These are phyloP conservation scores for Cotesia glomerata DNA, from an alignment of 1,140 invertebrate species.

Conservation along the genomic window DNA sequence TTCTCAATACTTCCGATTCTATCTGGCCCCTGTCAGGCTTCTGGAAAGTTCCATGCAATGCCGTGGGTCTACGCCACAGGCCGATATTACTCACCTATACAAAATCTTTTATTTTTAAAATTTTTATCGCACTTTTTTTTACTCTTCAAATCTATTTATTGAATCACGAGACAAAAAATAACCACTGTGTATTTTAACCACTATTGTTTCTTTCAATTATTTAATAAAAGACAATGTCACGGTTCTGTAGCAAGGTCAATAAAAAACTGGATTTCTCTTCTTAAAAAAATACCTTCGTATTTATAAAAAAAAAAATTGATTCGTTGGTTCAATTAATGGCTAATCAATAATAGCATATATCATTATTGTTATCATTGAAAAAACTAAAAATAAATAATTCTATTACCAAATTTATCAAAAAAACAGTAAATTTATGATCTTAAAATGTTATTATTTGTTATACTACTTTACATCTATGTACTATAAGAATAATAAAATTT, in stretches of 20 bases:
- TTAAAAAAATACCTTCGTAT: too few relatives aligned
- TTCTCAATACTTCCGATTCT: slow-evolving; percentile 1
- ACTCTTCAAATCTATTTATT: neutral
- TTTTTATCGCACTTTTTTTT: neutral
- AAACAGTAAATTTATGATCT: neutral
- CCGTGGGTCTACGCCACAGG: slow-evolving; percentile 24
- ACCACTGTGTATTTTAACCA: too few relatives aligned
- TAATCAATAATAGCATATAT: neutral
- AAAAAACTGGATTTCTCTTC: neutral
- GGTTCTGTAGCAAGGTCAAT: too few relatives aligned
- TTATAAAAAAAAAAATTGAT: neutral
- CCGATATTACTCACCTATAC: neutral
- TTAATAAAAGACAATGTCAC: too few relatives aligned
- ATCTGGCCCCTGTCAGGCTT: slow-evolving; percentile 22
- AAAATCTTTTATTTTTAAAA: neutral
- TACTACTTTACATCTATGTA: too few relatives aligned
- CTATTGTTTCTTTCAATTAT: neutral
- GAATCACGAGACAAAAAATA: too few relatives aligned
- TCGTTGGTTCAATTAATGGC: neutral
- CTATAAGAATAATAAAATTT: neutral
- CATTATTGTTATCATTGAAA: too few relatives aligned
- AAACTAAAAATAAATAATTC: too few relatives aligned
- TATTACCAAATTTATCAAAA: too few relatives aligned
- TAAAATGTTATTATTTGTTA: too few relatives aligned
- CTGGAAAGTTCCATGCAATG: slow-evolving; percentile 53